Conservation (phyloP, 2,888 invertebrate species). For the Calameuta filiformis region DNA sequence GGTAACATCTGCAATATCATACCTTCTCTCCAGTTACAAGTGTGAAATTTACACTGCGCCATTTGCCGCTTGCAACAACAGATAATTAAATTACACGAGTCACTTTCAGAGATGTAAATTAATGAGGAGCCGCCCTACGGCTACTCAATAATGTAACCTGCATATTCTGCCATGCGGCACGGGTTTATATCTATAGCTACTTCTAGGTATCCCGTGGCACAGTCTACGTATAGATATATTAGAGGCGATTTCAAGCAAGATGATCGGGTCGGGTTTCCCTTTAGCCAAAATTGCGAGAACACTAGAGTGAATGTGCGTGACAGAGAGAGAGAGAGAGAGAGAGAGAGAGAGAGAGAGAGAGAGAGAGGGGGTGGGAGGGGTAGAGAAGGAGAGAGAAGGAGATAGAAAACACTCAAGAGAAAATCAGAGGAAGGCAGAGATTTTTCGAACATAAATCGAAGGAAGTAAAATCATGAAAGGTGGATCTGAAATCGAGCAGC, state of each 20-base stretch:
- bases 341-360: too few relatives aligned
- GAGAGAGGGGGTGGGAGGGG: too few relatives aligned
- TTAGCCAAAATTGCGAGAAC: neutral
- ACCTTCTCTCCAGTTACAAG: neutral
- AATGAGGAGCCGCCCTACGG: neutral
- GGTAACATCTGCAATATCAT: too few relatives aligned
- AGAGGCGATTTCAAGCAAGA: neutral
- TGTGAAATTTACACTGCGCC: neutral
- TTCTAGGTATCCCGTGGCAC: neutral
- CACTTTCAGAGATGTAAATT: neutral
- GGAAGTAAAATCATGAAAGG: neutral
- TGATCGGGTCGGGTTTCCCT: neutral
- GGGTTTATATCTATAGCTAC: neutral
- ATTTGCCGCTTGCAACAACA: neutral
- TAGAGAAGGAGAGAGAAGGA: too few relatives aligned
- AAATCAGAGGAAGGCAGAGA: neutral
- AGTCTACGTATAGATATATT: neutral
- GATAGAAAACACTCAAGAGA: too few relatives aligned
- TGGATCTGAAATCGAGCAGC: neutral
- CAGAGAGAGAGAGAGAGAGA: neutral
- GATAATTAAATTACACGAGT: neutral
- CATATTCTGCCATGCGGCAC: neutral
- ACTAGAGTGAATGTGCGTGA: neutral
- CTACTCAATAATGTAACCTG: neutral
- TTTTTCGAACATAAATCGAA: neutral